Evolutionary conservation across 2,888 invertebrate species (phyloP), one percentile per base, ranked within the genome.

Genomic region (Patella pellucida): DNA sequence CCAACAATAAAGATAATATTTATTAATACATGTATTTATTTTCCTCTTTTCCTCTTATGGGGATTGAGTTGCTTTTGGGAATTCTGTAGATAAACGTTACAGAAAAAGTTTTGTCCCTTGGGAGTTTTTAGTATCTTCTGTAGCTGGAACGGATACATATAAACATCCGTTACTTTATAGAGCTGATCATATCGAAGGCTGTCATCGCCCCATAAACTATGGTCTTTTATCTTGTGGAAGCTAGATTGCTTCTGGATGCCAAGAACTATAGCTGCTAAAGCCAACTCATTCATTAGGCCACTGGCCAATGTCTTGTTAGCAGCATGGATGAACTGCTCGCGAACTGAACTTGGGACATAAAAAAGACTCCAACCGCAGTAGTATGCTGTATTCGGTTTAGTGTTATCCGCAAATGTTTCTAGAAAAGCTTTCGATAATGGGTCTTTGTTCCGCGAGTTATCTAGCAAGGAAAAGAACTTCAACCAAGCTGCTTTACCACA

Each of bases 261-360:
- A n/a, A 62, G 62, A n/a, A 62, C 62, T 2, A 62, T 62, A 19
- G 62, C 19, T 11, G 62, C n/a, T 15, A 62, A n/a, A 11, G 62
- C 62, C 15, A 62, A 19, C 62, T 62, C 62, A n/a, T 62, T 62
- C 62, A 62, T 62, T 62, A 62, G 62, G 11, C 62, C 62, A 62
- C 15, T n/a, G n/a, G 62, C 19, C 19, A 62, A 15, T 9, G n/a
- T 62, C 62, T 62, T 62, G 62, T 62, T 62, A n/a, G 62, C 62
- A n/a, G 62, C 62, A 62, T 62, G 62, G 62, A 62, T 62, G 16
- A 62, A 62, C 9, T 62, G n/a, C 62, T 62, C 15, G n/a, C 19
- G 62, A 62, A 62, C n/a, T 9, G 9, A 19, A 19, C n/a, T 19
- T 19, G 62, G 62, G 19, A 62, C 12, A 19, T 62, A 62, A 62